Conservation (phyloP, 2,113 vertebrate species). For the Perca schrenkii region DNA sequence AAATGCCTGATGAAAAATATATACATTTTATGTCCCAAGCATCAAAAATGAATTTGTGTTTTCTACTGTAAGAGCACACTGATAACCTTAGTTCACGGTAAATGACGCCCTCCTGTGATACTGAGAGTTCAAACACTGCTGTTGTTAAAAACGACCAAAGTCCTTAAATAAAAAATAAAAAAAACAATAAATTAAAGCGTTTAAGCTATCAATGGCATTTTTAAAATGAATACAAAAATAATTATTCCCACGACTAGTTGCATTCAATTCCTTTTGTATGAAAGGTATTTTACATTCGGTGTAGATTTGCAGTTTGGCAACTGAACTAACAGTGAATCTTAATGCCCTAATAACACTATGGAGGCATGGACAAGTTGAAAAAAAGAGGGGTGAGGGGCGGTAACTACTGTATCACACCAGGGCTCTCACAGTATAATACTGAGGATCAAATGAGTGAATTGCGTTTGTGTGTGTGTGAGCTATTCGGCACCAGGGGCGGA, state of each 20-base stretch:
- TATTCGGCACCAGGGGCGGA: background rate
- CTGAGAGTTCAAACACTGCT: background rate
- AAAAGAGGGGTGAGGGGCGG: background rate
- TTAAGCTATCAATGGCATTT: background rate
- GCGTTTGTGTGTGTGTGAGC: background rate
- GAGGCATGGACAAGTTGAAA: constrained; percentile 7
- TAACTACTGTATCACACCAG: constrained; percentile 42
- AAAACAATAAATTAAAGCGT: background rate
- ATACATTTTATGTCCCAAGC: background rate
- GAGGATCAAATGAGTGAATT: constrained; percentile 25
- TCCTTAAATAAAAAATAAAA: too few species aligned
- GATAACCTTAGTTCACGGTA: background rate
- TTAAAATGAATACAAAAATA: background rate
- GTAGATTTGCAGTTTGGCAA: constrained; percentile 2
- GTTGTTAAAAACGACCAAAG: background rate
- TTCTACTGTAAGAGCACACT: background rate
- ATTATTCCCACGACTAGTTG: background rate
- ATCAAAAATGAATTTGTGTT: background rate
- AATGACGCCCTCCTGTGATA: background rate
- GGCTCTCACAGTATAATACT: constrained; percentile 44
- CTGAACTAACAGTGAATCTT: constrained; percentile 26
- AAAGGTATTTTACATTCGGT: background rate
- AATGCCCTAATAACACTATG: background rate
- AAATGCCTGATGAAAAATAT: background rate
- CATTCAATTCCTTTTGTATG: background rate